Evolutionary conservation across 1,140 invertebrate genomes (phyloP).

Genomic region (Spodoptera litura): DNA sequence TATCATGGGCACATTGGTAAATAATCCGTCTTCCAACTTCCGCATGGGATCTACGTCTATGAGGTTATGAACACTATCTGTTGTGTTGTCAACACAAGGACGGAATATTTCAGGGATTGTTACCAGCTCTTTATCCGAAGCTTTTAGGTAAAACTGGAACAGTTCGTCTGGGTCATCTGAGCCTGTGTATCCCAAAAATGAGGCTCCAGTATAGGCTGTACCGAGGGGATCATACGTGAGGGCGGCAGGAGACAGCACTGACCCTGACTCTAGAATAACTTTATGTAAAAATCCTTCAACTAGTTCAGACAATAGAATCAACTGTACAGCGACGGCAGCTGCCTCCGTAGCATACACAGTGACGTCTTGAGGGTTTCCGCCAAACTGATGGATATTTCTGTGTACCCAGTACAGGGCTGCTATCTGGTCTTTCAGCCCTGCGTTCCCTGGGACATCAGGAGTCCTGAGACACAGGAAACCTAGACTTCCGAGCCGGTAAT

Average conservation of each 20-base stretch:
- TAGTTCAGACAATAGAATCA: conserved; percentile 66
- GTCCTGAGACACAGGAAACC: conserved; percentile 89
- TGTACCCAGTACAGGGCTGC: conserved; percentile 91
- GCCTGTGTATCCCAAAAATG: conserved; percentile 61
- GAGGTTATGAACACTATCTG: conserved; percentile 53
- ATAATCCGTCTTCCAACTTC: conserved; percentile 59
- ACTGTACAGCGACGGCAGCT: conserved; percentile 78
- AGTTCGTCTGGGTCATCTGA: conserved; percentile 48
- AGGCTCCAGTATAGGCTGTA: conserved; percentile 57
- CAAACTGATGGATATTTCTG: conserved; percentile 90
- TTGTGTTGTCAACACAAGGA: conserved; percentile 69
- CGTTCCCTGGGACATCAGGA: conserved; percentile 88
- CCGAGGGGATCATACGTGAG: conserved; percentile 61
- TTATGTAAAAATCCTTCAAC: conserved; percentile 66
- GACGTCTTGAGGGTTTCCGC: conserved; percentile 88
- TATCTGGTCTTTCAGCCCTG: conserved; percentile 91
- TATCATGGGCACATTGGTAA: conserved; percentile 67
- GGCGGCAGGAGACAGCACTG: conserved; percentile 69
- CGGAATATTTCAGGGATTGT: conserved; percentile 62
- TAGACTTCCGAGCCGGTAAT: conserved; percentile 86
- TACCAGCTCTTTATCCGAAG: conserved; percentile 47
- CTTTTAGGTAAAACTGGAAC: conserved; percentile 59
- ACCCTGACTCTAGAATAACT: conserved; percentile 74
- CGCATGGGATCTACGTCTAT: conserved; percentile 67
- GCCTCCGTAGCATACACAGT: conserved; percentile 90